Conservation (phyloP, 2,797 vertebrate species). For the Leptatherina wallacei region DNA sequence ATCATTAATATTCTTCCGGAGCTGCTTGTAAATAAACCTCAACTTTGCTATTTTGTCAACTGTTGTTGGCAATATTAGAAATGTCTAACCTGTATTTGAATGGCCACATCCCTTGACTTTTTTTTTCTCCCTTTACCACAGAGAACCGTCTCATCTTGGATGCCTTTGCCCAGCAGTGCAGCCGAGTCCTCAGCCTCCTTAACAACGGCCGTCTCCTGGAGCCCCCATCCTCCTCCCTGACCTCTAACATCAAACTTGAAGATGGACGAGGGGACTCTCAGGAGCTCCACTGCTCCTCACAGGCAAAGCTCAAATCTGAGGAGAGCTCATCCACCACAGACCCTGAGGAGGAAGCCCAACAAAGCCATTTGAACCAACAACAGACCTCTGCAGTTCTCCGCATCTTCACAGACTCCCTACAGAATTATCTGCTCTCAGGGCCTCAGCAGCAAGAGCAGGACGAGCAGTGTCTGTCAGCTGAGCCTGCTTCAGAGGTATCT, state of each 20-base stretch:
- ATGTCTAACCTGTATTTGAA: background rate
- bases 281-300: conserved; percentile 81
- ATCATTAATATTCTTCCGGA: background rate
- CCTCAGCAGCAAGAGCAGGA: conserved; percentile 74
- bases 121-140: conserved; percentile 68
- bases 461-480: conserved; percentile 76
- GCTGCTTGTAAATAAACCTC: background rate
- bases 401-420: conserved; percentile 97
- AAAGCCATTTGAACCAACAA: conserved; percentile 90
- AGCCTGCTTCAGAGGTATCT: conserved; percentile 85
- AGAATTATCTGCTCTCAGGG: conserved; percentile 94
- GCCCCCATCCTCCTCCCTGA: conserved; percentile 74
- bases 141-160: conserved; percentile 97
- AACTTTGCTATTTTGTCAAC: background rate
- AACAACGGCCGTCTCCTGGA: conserved; percentile 96
- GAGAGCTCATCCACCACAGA: conserved; percentile 83
- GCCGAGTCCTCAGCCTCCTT: conserved; percentile 95
- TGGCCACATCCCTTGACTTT: background rate
- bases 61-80: background rate
- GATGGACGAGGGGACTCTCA: conserved; percentile 60
- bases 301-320: conserved; percentile 84
- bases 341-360: conserved; percentile 87
- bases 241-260: conserved; percentile 93
- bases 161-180: conserved; percentile 98
- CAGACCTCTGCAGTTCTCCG: conserved; percentile 95